Base-by-base conservation (phyloP, 2,797 vertebrate species). In the Microctenopoma steveboyesi region DNA sequence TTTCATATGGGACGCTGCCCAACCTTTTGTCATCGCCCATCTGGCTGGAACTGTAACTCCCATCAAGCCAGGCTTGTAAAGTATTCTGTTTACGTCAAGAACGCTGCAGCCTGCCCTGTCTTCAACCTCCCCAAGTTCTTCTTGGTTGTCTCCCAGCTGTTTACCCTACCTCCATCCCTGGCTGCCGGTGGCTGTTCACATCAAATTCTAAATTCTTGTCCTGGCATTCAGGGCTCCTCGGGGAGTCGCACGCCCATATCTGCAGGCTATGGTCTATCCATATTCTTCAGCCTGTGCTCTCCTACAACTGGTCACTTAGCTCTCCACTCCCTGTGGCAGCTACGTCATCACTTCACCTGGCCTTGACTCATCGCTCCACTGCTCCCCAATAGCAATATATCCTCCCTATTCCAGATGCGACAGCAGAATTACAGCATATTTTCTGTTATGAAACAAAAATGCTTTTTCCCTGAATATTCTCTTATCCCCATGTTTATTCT, bases 131-230 rank as follows among this genome's bases (percentile, higher is more conserved):
- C 72, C 16, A 39, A 62, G 66, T 72, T 69, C 54, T 53, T 50
- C 60, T 63, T 63, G 76, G 64, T 57, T 25, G 1, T 61, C 40
- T 43, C 45, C 68, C 18, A 18, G 18, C 54, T 10, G 5, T 27
- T 4, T 22, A 30, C 58, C 40, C 46, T 62, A 46, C 46, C 30
- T 47, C 55, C 14, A 22, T 61, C 57, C 60, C 60, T 33, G 71
- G 60, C 83, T 80, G 61, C 69, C 27, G 9, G 58, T 68, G 58
- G 70, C 64, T 78, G 61, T 74, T 88, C 81, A 58, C 74, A 76
- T 87, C 60, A 69, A 57, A 76, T 77, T 80, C 75, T 68, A 27
- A 75, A 85, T 87, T 83, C 81, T 74, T 64, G 67, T 79, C 27
- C 57, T 86, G 77, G 79, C 76, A 59, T 74, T 62, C 51, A 50